Evolutionary conservation across 2,113 vertebrate species (phyloP), one percentile per base, ranked within the genome.

Genomic region (Conger conger): DNA sequence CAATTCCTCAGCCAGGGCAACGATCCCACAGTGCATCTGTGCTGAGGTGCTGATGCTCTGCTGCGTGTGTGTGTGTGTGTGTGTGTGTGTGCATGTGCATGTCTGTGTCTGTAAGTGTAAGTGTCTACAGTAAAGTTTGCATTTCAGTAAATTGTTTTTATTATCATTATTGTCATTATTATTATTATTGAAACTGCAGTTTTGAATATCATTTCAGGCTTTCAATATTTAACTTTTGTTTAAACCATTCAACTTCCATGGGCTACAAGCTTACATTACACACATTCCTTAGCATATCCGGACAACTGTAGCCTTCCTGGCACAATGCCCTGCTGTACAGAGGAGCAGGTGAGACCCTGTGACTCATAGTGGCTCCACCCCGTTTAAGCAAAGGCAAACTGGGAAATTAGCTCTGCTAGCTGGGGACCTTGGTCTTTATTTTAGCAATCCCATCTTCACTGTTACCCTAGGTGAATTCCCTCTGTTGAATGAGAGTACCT

Each of bases 21-120:
- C 37, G 80, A 60, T 20, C 50, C 53, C 76, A 84, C 76, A 20
- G 50, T 27, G 68, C 38, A 23, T 42, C 73, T 76, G 82, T 77
- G 13, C 37, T n/a, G 36, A 40, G 36, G 0, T 40, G 30, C n/a
- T 33, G 76, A n/a, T 30, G 6, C 20, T 3, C 57, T 4, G 57
- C 3, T 63, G 57, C 27, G 76, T 35, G 33, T 78, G 76, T 73
- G 23, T 73, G n/a, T 73, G 63, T 73, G 23, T 68, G 60, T 27
- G 60, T 68, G 27, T 68, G n/a, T 60, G 23, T 60, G 57, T 60
- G 63, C 11, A n/a, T 11, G 63, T 33, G 63, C 33, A n/a, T 73
- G 63, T 73, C 3, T 60, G 57, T 60, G 57, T 60, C 1, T 68
- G 27, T 68, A 23, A 4, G 60, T 68, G 60, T 68, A 23, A 4